Conservation (phyloP, 2,113 vertebrate species). For the Cyprinus carpio region DNA sequence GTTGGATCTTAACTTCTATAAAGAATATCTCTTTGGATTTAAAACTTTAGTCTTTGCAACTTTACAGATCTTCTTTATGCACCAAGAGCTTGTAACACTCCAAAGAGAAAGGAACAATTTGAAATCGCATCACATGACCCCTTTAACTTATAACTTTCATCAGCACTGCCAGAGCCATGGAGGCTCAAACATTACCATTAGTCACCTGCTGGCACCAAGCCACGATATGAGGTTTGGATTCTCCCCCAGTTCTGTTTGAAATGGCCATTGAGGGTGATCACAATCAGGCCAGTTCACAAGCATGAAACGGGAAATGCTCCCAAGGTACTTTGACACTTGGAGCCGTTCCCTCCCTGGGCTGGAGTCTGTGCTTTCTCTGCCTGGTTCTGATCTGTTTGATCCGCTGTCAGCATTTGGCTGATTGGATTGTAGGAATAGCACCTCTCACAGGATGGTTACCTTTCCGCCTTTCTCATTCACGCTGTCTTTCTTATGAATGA, state of each 20-base stretch:
- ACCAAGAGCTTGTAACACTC: too few relatives aligned
- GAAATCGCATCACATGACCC: too few relatives aligned
- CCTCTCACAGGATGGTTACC: not conserved
- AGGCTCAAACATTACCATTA: slow-evolving; percentile 17
- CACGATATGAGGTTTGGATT: slow-evolving; percentile 19
- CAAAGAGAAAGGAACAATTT: too few relatives aligned
- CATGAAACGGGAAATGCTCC: slow-evolving; percentile 24
- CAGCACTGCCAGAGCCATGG: slow-evolving; percentile 20
- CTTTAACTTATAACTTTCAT: slow-evolving; percentile 51
- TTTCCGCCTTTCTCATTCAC: not conserved
- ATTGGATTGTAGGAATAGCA: slow-evolving; percentile 5
- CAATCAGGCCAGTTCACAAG: slow-evolving; percentile 23
- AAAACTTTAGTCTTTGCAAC: too few relatives aligned
- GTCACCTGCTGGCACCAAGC: slow-evolving; percentile 34
- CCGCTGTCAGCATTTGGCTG: not conserved
- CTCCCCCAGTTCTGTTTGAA: not conserved
- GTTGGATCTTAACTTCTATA: too few relatives aligned
- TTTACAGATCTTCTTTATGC: too few relatives aligned
- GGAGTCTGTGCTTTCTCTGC: not conserved
- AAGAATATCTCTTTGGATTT: too few relatives aligned
- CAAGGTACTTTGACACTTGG: slow-evolving; percentile 26
- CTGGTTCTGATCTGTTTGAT: slow-evolving; percentile 28
- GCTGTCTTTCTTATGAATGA: slow-evolving; percentile 3
- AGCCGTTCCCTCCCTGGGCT: not conserved
- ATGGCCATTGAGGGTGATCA: slow-evolving; percentile 5